These are phyloP conservation scores for Characodon lateralis DNA, from an alignment of 2,797 vertebrate species.

Conservation along the genomic window DNA sequence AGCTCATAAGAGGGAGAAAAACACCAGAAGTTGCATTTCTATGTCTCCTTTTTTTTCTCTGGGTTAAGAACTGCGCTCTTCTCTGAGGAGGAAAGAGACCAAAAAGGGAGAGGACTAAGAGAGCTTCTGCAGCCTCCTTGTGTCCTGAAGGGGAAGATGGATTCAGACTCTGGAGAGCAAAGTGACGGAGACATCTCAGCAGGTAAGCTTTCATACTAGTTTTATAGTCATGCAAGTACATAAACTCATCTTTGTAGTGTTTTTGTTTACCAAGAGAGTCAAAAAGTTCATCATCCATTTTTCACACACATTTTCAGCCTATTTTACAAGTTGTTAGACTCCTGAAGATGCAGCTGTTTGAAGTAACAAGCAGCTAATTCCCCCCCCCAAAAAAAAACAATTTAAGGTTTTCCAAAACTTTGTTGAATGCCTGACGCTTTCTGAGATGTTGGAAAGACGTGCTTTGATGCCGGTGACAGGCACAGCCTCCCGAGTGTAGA, in stretches of 20 bases:
- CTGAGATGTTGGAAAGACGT: slow-evolving; percentile 1
- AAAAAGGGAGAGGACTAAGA: slow-evolving; percentile 43
- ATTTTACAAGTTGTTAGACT: neutral
- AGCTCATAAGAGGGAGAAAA: slow-evolving; percentile 25
- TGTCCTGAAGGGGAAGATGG: slow-evolving; percentile 84
- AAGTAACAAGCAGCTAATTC: neutral
- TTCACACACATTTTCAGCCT: neutral
- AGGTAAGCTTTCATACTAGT: slow-evolving; percentile 78
- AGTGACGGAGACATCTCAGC: slow-evolving; percentile 92
- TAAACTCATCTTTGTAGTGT: neutral
- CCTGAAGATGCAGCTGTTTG: neutral
- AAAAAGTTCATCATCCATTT: neutral
- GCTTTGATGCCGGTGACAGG: slow-evolving; percentile 41
- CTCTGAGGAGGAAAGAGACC: slow-evolving; percentile 42
- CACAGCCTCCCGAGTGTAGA: slow-evolving; percentile 21
- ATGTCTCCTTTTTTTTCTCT: slow-evolving; percentile 7
- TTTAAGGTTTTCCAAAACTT: neutral
- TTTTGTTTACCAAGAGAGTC: neutral
- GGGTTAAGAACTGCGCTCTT: slow-evolving; percentile 29
- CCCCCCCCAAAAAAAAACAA: neutral
- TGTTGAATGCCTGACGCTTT: slow-evolving; percentile 3
- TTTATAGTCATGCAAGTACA: neutral
- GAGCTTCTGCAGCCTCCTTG: slow-evolving; percentile 59
- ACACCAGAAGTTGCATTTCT: slow-evolving; percentile 22
- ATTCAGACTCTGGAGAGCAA: slow-evolving; percentile 95